Evolutionary conservation across 2,113 vertebrate genomes (phyloP), one percentile per base, ranked within the genome.

Genomic region (Megaleporinus macrocephalus): DNA sequence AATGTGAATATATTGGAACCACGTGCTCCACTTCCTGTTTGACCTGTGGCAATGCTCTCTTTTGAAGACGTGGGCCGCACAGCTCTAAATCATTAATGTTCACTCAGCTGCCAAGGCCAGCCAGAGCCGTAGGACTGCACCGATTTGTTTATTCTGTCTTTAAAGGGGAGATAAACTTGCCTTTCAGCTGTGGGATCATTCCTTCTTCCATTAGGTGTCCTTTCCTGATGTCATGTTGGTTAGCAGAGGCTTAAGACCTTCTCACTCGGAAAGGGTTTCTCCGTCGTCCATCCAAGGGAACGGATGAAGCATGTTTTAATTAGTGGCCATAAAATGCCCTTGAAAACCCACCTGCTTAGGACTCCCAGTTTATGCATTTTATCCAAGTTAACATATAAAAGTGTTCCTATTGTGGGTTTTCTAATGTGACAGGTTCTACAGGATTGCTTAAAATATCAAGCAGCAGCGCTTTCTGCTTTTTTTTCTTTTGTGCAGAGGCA

Each of bases 111-210:
- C 81, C n/a, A 76, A 81, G 85, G 76, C 66, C 69, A 3, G 1
- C 84, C 82, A 82, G 86, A 77, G 53, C 53, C 78, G 78, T 57
- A 88, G 78, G 36, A 85, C 81, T 79, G 30, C 29, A 10, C 27
- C 27, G 24, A 33, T 88, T 88, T 26, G 27, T 65, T 84, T 72
- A 47, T 62, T 53, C 7, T 5, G 33, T 51, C 26, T 36, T 81
- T n/a, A 51, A 62, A 62, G 18, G 33, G 22, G 24, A 79, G 15
- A n/a, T 29, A 36, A 22, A 70, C 33, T 69, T 22, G 27, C 49
- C 22, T 69, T 53, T 24, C 12, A n/a, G 62, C 30, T 15, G 20
- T 10, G 7, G 20, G 12, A 55, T 68, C n/a, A 15, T 78, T 33
- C 51, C 0, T 53, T 55, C 33, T 41, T 27, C n/a, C 24, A 26